Evolutionary conservation across 1,140 invertebrate species (phyloP), one percentile per base, ranked within the genome.

Genomic region (Drosophila yakuba): DNA sequence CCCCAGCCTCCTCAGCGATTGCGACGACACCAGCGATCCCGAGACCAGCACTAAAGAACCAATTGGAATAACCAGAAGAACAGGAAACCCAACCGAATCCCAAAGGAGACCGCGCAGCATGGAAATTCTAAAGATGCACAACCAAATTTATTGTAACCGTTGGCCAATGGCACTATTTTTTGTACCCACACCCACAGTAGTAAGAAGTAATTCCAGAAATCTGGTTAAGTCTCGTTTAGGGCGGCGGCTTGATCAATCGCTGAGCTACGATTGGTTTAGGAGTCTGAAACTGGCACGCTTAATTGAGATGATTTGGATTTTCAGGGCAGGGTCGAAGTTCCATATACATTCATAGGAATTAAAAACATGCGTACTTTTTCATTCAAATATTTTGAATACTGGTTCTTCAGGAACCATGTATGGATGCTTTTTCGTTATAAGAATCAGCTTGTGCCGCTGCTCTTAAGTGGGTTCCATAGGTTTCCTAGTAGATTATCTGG

Each of bases 241-340:
- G 43, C 51, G 41, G 35, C 67, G 60, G 63, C 43, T 32, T 48
- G 36, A 66, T 71, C 28, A 71, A 71, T 58, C 25, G 66, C 6
- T 20, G 2, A 35, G 43, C 44, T 20, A 25, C n/a, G 64, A 66
- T 66, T 66, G 60, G 45, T 15, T 35, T 14, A 6, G 17, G 11
- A 66, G 35, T 68, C 38, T 4, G 23, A 69, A 77, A 69, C 66
- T 68, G 63, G 56, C 44, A 39, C 67, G 59, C 25, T 74, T 75
- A 72, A 90, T 84, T 89, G 36, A 77, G 74, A 59, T 51, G 68
- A 86, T 81, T 80, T 71, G 32, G 48, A 45, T 60, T 74, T 85
- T 77, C 43, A 71, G 85, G 59, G 51, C 80, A 88, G 61, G 77
- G 77, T 67, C 59, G 43, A 44, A 25, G n/a, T 35, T 45, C 11